Base-by-base conservation (phyloP, 2,797 vertebrate genomes). In the Myripristis murdjan region DNA sequence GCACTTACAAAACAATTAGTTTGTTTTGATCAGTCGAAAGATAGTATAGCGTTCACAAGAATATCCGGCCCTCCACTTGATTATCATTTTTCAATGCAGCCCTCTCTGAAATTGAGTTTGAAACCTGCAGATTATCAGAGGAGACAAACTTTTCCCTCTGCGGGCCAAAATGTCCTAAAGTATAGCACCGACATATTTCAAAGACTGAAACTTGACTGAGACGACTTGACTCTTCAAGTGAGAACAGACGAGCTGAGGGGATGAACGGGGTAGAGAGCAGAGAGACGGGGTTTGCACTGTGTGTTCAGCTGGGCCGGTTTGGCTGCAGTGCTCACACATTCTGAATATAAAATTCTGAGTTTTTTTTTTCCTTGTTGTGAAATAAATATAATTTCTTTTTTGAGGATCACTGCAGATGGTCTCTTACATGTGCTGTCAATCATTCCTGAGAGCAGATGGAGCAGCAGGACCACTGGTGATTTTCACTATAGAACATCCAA, bases 291-390 rank as follows among this genome's bases (percentile, higher is more conserved):
- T 80, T 65, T 66, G 65, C 66, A 16, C 4, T 28, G 41, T 18
- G 47, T 64, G 51, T 77, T 68, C 47, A 63, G 58, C 28, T 10
- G 15, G 70, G n/a, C n/a, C 43, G 14, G 47, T 61, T 58, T 47
- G 48, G 20, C 70, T 52, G 75, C 73, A 73, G 59, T 47, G 57
- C 60, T 48, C 43, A 73, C 70, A 55, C 51, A 49, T 48, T 31
- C 43, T 49, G 65, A 82, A 82, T 75, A 47, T 70, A 54, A 79
- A 79, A 70, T 49, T 35, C 28, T 55, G 15, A 12, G 26, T 37
- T 47, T 35, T 58, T 44, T 49, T 31, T 44, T n/a, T n/a, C n/a
- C n/a, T 61, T 18, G 9, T 59, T 44, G 44, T 62, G 26, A 71
- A 79, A 81, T 69, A 57, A 70, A 66, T 58, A 28, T 46, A 5